Evolutionary conservation across 2,888 invertebrate genomes (phyloP).

Genomic region (Allygus modestus): DNA sequence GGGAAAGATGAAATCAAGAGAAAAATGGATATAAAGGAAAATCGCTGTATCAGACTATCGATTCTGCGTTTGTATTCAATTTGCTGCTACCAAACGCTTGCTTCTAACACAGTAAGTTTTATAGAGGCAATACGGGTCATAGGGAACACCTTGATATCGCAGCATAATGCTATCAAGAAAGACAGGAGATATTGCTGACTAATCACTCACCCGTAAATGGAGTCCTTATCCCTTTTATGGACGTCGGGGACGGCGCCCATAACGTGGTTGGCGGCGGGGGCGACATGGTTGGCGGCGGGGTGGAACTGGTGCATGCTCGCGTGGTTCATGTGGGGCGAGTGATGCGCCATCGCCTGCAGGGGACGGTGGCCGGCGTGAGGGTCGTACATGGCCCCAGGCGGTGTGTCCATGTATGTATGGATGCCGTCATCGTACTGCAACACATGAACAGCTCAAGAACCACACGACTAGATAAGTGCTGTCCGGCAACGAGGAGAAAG

Average conservation of each 20-base stretch:
- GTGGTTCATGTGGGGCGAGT: slow-evolving; percentile 86
- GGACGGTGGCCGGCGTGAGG: slow-evolving; percentile 81
- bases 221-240: slow-evolving; percentile 98
- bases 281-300: slow-evolving; percentile 83
- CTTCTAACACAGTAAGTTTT: no score
- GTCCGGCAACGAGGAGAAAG: no score
- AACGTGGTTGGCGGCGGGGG: slow-evolving; percentile 86
- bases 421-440: slow-evolving; percentile 97
- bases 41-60: no score
- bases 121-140: no score
- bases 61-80: no score
- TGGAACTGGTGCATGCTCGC: slow-evolving; percentile 74
- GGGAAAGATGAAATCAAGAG: no score
- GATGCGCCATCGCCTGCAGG: slow-evolving; percentile 77
- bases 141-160: no score
- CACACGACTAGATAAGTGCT: background rate
- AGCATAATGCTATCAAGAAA: background rate
- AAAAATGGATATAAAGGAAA: no score
- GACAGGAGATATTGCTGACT: background rate
- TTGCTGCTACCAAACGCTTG: no score
- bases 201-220: slow-evolving; percentile 96
- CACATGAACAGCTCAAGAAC: background rate
- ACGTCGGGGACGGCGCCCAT: slow-evolving; percentile 89
- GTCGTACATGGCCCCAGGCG: slow-evolving; percentile 82
- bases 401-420: slow-evolving; percentile 92